Evolutionary conservation across 2,888 invertebrate species (phyloP).

Genomic region (Stenurella melanura): DNA sequence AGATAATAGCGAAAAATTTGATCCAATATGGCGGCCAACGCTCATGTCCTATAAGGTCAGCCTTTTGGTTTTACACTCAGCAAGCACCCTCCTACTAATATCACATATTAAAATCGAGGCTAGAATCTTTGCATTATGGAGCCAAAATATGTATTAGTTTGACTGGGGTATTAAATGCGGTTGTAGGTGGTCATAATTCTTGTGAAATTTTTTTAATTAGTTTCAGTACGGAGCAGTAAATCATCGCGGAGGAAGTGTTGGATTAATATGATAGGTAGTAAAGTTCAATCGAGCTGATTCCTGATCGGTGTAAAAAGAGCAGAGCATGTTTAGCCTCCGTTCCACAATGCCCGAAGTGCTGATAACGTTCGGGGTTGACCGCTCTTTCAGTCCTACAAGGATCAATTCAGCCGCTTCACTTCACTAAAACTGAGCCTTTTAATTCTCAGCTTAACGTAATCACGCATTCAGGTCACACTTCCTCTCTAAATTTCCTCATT

Average conservation of each 20-base stretch:
- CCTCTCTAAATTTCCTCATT: conserved; percentile 61
- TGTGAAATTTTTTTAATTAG: too few relatives aligned
- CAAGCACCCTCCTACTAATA: too few relatives aligned
- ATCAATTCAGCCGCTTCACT: conserved; percentile 59
- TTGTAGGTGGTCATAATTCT: too few relatives aligned
- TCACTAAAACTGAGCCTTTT: conserved; percentile 63
- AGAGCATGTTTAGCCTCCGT: conserved; percentile 16
- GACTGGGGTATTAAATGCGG: too few relatives aligned
- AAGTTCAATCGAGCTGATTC: conserved; percentile 13
- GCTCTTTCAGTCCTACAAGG: conserved; percentile 54
- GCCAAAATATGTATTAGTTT: too few relatives aligned
- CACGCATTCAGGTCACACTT: conserved; percentile 62
- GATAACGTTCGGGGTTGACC: conserved; percentile 56
- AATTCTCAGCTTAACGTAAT: conserved; percentile 62
- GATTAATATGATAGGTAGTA: conserved; percentile 23
- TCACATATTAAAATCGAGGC: too few relatives aligned
- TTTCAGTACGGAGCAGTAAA: too few relatives aligned
- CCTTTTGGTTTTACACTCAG: too few relatives aligned
- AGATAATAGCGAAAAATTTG: too few relatives aligned
- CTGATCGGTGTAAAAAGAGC: conserved; percentile 22
- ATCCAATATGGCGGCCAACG: too few relatives aligned
- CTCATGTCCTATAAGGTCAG: too few relatives aligned
- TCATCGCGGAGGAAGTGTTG: not conserved
- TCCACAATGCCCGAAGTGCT: conserved; percentile 53
- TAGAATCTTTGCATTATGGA: too few relatives aligned